Evolutionary conservation across 2,113 vertebrate species (phyloP).

Genomic region (Hypocryptadius cinnamomeus): DNA sequence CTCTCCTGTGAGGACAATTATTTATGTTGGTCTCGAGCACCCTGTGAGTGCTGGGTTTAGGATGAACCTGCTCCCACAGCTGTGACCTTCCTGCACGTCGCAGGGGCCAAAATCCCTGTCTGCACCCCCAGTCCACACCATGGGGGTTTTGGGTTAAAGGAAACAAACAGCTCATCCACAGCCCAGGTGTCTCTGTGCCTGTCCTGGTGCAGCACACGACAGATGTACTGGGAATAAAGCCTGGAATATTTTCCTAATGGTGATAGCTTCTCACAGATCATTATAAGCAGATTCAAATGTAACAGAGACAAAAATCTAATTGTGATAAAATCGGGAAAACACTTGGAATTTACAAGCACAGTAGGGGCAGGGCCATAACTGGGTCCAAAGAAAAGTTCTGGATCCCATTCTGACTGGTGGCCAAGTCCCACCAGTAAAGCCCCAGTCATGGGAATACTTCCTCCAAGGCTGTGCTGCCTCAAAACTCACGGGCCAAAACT

Average conservation of each 20-base stretch:
- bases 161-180: background rate
- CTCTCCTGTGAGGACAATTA: background rate
- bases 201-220: background rate
- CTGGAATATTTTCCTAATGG: background rate
- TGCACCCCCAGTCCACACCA: no score
- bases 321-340: background rate
- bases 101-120: background rate
- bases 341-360: background rate
- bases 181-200: background rate
- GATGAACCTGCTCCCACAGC: background rate
- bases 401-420: background rate
- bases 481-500: background rate
- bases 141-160: background rate
- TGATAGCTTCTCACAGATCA: background rate
- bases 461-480: background rate
- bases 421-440: background rate
- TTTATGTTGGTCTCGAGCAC: background rate
- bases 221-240: background rate
- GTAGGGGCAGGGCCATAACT: background rate
- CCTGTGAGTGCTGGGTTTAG: background rate
- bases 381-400: background rate
- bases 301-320: background rate
- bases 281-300: background rate
- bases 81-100: accelerated
- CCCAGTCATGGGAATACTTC: accelerated